phyloP scores from a whole-genome alignment of 2,888 invertebrate species.

The Agonopterix alstromeriana region DNA sequence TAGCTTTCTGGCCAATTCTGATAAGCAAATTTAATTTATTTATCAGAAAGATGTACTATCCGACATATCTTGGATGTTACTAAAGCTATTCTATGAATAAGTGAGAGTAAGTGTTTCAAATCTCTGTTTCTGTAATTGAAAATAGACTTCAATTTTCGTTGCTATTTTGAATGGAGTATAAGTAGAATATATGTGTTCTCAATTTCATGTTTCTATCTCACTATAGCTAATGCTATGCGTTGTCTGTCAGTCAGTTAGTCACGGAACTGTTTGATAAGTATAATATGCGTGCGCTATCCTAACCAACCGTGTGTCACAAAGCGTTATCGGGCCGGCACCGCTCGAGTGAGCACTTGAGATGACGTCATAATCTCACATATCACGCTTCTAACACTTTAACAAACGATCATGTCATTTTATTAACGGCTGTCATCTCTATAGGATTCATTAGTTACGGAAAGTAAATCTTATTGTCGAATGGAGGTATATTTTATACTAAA shows the following conservation, averaged over 20 bases:
- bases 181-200: background rate
- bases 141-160: no score
- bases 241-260: no score
- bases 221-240: no score
- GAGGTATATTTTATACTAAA: no score
- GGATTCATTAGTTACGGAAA: background rate
- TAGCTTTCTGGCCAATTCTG: no score
- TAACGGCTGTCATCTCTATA: constrained; percentile 22
- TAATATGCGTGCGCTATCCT: background rate
- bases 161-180: no score
- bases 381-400: constrained; percentile 26
- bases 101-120: no score
- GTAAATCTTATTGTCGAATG: background rate
- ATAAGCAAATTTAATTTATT: no score
- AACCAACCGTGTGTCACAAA: constrained; percentile 15
- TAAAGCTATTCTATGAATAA: no score
- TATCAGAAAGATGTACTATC: no score
- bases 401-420: constrained; percentile 29
- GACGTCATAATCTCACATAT: constrained; percentile 51
- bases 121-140: no score
- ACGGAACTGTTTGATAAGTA: background rate
- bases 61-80: no score
- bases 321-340: constrained; percentile 39
- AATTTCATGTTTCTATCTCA: background rate
- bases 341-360: constrained; percentile 50